Percentiles rank a stretch among this genome's conserved stretches.
phyloP scores from a whole-genome alignment of 2,113 vertebrate genomes.

The Istiophorus platypterus region DNA sequence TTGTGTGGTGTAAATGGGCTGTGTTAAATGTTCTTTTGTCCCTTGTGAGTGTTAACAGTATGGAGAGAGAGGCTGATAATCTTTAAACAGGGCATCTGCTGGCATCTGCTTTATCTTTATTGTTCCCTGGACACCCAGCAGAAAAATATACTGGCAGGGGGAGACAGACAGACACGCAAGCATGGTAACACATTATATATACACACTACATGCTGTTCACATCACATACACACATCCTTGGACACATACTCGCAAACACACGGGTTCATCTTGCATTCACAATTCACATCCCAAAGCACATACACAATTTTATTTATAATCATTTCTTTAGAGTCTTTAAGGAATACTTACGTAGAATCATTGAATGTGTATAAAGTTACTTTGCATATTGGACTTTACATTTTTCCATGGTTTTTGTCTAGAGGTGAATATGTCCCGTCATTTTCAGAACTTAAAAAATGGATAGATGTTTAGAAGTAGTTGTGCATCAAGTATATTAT shows the following conservation, averaged over 20 bases:
- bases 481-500: neutral
- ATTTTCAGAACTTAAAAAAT: neutral
- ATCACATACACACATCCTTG: slow-evolving; percentile 6
- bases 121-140: slow-evolving; percentile 88
- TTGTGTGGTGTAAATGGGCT: slow-evolving; percentile 87
- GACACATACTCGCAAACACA: slow-evolving; percentile 33
- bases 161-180: slow-evolving; percentile 74
- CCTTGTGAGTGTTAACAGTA: slow-evolving; percentile 95
- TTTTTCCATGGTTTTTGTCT: too few relatives aligned
- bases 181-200: slow-evolving; percentile 9
- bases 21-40: slow-evolving; percentile 85
- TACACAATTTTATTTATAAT: neutral
- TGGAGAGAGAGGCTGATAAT: slow-evolving; percentile 93
- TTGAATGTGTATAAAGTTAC: neutral
- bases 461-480: neutral
- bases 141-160: slow-evolving; percentile 55
- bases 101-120: slow-evolving; percentile 99
- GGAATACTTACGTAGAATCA: neutral
- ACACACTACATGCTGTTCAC: neutral
- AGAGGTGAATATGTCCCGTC: too few relatives aligned
- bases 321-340: neutral
- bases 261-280: slow-evolving; percentile 7
- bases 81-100: slow-evolving; percentile 97
- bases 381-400: neutral
- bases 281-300: neutral